Conservation (phyloP, 2,797 vertebrate genomes). For the Podarcis siculus region DNA sequence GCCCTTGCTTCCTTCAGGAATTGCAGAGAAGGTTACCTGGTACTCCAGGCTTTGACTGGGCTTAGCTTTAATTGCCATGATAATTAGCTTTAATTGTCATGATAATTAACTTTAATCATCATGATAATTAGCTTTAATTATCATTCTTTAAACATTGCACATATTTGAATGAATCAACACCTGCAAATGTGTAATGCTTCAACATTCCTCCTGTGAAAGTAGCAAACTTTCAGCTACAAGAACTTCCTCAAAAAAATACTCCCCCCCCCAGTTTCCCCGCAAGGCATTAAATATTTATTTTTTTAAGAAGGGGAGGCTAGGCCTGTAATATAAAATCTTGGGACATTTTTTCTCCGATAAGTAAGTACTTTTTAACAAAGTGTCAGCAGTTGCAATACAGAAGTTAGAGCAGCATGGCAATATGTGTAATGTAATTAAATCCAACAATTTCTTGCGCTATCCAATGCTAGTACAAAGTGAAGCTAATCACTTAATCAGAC, state of each 20-base stretch:
- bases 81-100: not conserved
- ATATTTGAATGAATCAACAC: not conserved
- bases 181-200: not conserved
- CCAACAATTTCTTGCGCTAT: too few species aligned
- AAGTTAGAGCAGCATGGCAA: too few species aligned
- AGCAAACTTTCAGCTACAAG: not conserved
- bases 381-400: too few species aligned
- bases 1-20: not conserved
- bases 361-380: too few species aligned
- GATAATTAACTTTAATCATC: not conserved
- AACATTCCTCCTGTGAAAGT: not conserved
- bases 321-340: too few species aligned
- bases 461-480: too few species aligned
- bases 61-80: not conserved
- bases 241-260: not conserved
- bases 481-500: too few species aligned
- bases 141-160: not conserved
- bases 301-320: too few species aligned
- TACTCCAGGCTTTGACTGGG: not conserved
- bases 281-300: too few species aligned
- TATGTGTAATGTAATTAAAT: too few species aligned
- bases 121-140: not conserved
- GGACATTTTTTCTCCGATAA: too few species aligned
- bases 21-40: not conserved
- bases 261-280: too few species aligned